Conservation (phyloP, 2,113 vertebrate species). For the Mugil cephalus region DNA sequence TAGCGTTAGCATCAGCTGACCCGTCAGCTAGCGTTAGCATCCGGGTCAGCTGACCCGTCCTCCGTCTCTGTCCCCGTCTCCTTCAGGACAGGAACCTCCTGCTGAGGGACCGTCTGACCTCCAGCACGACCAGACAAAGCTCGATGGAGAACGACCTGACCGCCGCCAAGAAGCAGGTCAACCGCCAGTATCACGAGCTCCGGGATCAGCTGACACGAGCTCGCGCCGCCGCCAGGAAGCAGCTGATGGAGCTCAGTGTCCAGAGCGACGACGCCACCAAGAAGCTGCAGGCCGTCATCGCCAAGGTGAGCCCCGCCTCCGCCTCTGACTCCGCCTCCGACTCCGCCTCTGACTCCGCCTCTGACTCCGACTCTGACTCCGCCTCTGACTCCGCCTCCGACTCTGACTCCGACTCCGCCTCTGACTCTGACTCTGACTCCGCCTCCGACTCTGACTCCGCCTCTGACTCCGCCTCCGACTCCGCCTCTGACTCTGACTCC, state of each 20-base stretch:
- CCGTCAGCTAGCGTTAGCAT: no score
- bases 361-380: neutral
- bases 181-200: rapidly evolving
- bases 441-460: no score
- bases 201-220: neutral
- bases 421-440: no score
- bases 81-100: neutral
- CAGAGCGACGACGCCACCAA: neutral
- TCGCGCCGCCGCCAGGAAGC: neutral
- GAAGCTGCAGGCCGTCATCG: conserved; percentile 10
- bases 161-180: neutral
- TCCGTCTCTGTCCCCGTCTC: no score
- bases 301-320: conserved; percentile 31
- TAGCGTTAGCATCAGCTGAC: no score
- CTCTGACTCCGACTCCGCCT: no score
- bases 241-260: conserved; percentile 23
- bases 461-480: no score
- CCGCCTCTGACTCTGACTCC: no score
- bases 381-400: no score
- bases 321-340: neutral
- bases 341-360: no score
- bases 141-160: neutral
- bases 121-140: neutral
- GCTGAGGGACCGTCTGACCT: neutral
- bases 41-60: no score